Conservation (phyloP, 2,113 vertebrate species). For the Falco punctatus region DNA sequence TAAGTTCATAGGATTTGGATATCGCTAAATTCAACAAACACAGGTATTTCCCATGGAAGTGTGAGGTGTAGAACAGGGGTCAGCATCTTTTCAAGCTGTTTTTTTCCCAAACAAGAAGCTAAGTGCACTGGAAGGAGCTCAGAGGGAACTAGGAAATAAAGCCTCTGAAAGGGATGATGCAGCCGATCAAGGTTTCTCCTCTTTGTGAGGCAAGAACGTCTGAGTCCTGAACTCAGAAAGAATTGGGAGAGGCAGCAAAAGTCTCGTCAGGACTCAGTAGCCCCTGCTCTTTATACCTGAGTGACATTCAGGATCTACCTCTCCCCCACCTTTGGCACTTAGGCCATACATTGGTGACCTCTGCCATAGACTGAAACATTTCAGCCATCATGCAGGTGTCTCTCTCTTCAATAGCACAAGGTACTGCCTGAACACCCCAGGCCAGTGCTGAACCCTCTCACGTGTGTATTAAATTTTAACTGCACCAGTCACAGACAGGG, state of each 20-base stretch:
- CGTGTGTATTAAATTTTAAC: neutral
- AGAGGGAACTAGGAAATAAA: neutral
- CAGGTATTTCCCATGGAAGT: neutral
- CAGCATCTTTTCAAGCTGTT: constrained; percentile 1
- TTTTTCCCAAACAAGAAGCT: neutral
- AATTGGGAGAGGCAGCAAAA: neutral
- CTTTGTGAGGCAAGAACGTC: neutral
- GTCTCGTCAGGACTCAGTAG: neutral
- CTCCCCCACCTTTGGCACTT: neutral
- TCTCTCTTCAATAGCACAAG: neutral
- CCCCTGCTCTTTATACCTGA: neutral
- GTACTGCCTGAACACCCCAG: neutral
- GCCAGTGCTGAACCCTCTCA: neutral
- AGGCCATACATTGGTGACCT: neutral
- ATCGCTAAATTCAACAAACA: constrained; percentile 9
- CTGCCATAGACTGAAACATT: neutral
- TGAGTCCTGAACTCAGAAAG: neutral
- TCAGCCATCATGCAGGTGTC: neutral
- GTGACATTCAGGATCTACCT: neutral
- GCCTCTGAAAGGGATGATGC: neutral
- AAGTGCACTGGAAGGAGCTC: neutral
- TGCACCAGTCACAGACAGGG: neutral
- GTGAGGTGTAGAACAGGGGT: neutral
- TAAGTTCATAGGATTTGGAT: constrained; percentile 7
- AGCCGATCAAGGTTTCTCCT: rapidly evolving